phyloP scores from a whole-genome alignment of 2,888 invertebrate genomes.

The Megastigmus dorsalis region DNA sequence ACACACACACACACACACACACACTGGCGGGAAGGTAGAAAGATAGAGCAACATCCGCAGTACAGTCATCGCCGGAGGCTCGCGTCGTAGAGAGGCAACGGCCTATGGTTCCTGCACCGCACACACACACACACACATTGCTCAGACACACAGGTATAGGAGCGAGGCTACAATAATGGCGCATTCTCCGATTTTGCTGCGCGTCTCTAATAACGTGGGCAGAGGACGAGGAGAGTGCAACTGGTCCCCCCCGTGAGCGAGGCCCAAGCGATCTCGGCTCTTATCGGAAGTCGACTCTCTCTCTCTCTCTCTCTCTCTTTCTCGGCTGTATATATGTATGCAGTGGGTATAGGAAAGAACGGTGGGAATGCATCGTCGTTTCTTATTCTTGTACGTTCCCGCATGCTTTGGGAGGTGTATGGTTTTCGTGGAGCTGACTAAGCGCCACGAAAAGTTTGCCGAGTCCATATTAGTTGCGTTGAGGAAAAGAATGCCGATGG shows the following conservation, averaged over 20 bases:
- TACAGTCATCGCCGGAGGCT: too few relatives aligned
- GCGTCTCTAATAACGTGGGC: slow-evolving; percentile 66
- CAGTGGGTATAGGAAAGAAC: not conserved
- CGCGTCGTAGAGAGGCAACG: too few relatives aligned
- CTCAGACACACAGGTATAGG: too few relatives aligned
- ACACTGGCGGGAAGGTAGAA: too few relatives aligned
- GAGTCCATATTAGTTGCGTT: too few relatives aligned
- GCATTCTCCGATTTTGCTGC: slow-evolving; percentile 67
- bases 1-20: not conserved
- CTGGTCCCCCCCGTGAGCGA: not conserved
- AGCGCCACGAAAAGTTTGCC: too few relatives aligned
- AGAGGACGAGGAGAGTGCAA: not conserved
- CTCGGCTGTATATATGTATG: not conserved
- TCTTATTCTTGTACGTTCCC: not conserved
- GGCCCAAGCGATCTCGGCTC: slow-evolving; percentile 46
- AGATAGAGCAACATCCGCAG: too few relatives aligned
- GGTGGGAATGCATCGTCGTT: not conserved
- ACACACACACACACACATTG: not conserved
- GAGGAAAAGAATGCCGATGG: too few relatives aligned
- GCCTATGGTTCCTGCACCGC: too few relatives aligned
- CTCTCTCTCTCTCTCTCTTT: slow-evolving; percentile 44
- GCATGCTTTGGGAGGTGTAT: not conserved
- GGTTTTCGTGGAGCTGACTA: too few relatives aligned
- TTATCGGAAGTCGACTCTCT: slow-evolving; percentile 55
- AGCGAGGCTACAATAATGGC: slow-evolving; percentile 67